Conservation (phyloP, 2,797 vertebrate species). For the Clarias pachynema region DNA sequence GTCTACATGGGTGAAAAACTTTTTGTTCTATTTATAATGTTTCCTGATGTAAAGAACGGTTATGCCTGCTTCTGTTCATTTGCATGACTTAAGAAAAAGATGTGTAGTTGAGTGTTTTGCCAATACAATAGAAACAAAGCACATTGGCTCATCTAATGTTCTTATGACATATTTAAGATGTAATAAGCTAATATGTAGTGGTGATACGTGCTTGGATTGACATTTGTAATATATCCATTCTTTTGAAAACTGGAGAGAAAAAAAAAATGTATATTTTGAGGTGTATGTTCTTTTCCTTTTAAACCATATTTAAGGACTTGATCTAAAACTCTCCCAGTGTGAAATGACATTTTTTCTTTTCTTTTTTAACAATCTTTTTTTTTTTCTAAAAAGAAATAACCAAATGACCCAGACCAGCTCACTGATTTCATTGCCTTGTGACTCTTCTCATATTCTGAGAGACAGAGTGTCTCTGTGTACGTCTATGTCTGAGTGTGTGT, state of each 20-base stretch:
- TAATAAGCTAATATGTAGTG: conserved; percentile 79
- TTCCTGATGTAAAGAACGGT: conserved; percentile 42
- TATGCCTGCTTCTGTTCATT: conserved; percentile 44
- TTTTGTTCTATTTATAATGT: conserved; percentile 52
- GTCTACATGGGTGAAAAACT: conserved; percentile 38
- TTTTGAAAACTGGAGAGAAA: conserved; percentile 52
- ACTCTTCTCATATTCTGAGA: conserved; percentile 52
- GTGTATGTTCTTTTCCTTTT: conserved; percentile 40
- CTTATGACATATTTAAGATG: conserved; percentile 76
- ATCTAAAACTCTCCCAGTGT: conserved; percentile 26
- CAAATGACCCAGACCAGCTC: conserved; percentile 41
- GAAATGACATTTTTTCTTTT: conserved; percentile 14
- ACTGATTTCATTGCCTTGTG: conserved; percentile 41
- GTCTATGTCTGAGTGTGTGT: conserved; percentile 20
- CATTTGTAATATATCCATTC: conserved; percentile 68
- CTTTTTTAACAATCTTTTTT: conserved; percentile 21
- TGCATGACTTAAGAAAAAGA: conserved; percentile 52
- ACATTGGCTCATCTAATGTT: conserved; percentile 69
- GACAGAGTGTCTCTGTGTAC: conserved; percentile 30
- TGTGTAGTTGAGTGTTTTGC: conserved; percentile 45
- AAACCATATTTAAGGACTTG: conserved; percentile 49
- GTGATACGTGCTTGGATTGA: conserved; percentile 65
- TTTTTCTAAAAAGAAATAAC: neutral
- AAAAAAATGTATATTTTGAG: conserved; percentile 60
- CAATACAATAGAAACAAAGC: conserved; percentile 47